These are phyloP conservation scores for Leptatherina wallacei DNA, from an alignment of 2,797 vertebrate species.

Conservation along the genomic window DNA sequence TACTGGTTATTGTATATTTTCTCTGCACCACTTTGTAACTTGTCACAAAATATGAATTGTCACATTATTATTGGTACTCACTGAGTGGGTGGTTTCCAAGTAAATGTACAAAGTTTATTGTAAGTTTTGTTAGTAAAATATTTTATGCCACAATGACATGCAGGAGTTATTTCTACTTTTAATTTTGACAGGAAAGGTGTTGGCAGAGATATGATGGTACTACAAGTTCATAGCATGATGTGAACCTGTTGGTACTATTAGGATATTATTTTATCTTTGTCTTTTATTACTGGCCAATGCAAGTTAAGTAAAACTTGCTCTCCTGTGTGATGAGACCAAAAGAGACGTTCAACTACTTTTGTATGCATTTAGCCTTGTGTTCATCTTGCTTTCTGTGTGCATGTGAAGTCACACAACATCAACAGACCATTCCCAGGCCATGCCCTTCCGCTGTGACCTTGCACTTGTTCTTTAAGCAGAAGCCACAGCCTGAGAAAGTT, in stretches of 20 bases:
- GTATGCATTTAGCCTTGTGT: not conserved
- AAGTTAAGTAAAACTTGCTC: conserved; percentile 4
- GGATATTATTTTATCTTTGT: not conserved
- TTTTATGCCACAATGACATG: conserved; percentile 24
- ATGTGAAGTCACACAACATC: conserved; percentile 36
- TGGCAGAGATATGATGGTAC: conserved; percentile 27
- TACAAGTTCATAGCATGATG: conserved; percentile 14
- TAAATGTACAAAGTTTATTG: not conserved
- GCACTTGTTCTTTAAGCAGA: conserved; percentile 66
- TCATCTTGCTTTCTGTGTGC: conserved; percentile 27
- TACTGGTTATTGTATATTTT: not conserved
- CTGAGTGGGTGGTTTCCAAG: conserved; percentile 22
- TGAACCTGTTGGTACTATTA: conserved; percentile 7
- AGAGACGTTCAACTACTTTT: conserved; percentile 1
- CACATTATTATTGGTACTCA: conserved; percentile 3
- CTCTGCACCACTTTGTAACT: not conserved
- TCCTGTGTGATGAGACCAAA: conserved; percentile 1
- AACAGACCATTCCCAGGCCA: conserved; percentile 43
- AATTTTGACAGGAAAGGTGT: conserved; percentile 67
- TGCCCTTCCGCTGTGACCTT: conserved; percentile 72
- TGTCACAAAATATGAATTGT: not conserved
- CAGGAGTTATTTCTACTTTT: conserved; percentile 47
- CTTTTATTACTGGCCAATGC: not conserved
- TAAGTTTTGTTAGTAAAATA: not conserved
- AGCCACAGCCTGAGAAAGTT: conserved; percentile 74